Percentiles rank a stretch among this genome's conserved stretches.
Conservation (phyloP, 2,113 vertebrate species). For the Eulemur rufifrons region DNA sequence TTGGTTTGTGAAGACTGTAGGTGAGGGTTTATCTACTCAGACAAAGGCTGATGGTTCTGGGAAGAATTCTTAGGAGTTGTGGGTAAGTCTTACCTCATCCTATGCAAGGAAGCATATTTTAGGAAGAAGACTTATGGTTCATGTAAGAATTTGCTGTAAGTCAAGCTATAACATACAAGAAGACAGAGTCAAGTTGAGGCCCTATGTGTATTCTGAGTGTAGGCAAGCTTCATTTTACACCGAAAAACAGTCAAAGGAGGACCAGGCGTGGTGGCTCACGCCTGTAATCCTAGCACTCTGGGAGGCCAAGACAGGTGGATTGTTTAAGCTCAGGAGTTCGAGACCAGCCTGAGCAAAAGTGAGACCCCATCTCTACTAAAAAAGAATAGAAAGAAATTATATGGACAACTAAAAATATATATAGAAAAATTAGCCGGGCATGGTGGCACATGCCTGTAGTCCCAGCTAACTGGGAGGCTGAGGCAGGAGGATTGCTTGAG, state of each 20-base stretch:
- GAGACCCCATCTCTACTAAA: no score
- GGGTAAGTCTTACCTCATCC: background rate
- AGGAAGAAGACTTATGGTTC: background rate
- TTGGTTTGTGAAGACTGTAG: background rate
- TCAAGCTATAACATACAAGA: background rate
- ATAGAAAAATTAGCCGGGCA: no score
- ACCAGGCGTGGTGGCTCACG: no score
- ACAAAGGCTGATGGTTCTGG: background rate
- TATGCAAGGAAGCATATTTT: background rate
- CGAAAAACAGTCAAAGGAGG: background rate
- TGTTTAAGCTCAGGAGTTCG: no score
- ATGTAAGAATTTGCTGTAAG: background rate
- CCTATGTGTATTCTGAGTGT: background rate
- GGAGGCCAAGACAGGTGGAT: no score
- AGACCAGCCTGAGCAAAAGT: no score
- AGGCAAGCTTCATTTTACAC: background rate
- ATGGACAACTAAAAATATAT: no score
- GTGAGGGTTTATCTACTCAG: background rate
- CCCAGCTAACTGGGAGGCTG: no score
- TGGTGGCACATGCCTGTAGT: no score
- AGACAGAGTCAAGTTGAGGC: background rate
- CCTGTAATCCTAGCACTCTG: no score
- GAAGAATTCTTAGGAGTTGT: background rate
- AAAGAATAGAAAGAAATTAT: no score
- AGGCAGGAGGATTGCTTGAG: no score